Percentiles rank a stretch among this genome's conserved stretches.
Evolutionary conservation across 2,797 vertebrate species (phyloP).

Genomic region (Eptatretus atami): DNA sequence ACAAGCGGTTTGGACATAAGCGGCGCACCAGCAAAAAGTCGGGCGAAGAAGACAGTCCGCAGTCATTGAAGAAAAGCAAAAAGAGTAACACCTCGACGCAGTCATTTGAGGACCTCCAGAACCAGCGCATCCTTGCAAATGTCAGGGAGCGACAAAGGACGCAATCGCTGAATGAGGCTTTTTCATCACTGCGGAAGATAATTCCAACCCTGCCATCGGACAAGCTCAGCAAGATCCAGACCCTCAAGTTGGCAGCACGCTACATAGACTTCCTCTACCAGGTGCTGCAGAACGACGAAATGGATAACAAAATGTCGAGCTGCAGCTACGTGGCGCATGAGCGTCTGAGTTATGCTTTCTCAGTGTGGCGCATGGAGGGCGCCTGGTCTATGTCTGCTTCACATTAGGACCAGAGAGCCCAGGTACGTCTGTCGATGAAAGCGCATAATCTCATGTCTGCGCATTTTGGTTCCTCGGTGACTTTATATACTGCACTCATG

Average conservation of each 20-base stretch:
- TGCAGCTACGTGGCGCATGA: constrained; percentile 43
- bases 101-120: constrained; percentile 37
- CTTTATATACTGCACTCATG: too few relatives aligned
- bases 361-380: constrained; percentile 41
- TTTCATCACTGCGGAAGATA: constrained; percentile 30
- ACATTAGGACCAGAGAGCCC: constrained; percentile 15
- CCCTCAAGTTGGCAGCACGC: constrained; percentile 32
- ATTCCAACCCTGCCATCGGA: constrained; percentile 37
- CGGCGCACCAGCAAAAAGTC: constrained; percentile 26
- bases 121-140: constrained; percentile 34
- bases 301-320: constrained; percentile 43
- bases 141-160: constrained; percentile 31
- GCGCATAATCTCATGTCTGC: too few relatives aligned
- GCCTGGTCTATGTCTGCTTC: constrained; percentile 39
- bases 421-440: too few relatives aligned
- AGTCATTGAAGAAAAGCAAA: constrained; percentile 19
- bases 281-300: constrained; percentile 41
- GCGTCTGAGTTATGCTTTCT: constrained; percentile 38
- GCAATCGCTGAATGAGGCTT: constrained; percentile 37
- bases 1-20: constrained; percentile 21
- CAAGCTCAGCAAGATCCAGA: constrained; percentile 42
- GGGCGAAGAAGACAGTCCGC: constrained; percentile 26
- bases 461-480: too few relatives aligned
- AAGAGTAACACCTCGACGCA: constrained; percentile 24
- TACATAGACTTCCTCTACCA: constrained; percentile 38